Conservation (phyloP, 2,113 vertebrate species). For the Formicarius rufipectus region DNA sequence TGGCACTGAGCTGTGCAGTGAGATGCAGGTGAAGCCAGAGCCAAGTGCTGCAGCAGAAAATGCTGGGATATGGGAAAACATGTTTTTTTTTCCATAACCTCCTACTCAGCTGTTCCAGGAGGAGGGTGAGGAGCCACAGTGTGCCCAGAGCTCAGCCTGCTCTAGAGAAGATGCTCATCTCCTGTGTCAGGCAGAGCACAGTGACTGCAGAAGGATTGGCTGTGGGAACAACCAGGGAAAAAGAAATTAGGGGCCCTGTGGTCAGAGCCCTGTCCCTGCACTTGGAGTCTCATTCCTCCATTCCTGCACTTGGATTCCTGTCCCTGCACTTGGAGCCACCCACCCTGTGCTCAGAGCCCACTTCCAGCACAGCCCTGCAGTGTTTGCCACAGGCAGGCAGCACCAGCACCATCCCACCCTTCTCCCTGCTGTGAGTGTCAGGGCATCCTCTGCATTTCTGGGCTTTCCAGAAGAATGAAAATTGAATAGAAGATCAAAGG, state of each 20-base stretch:
- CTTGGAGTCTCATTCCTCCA: fast-evolving
- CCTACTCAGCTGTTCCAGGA: neutral
- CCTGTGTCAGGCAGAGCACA: fast-evolving
- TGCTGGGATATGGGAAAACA: neutral
- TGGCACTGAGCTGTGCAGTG: fast-evolving
- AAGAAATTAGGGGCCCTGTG: fast-evolving
- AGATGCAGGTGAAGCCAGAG: neutral
- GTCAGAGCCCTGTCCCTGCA: neutral
- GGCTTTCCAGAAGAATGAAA: conserved; percentile 18
- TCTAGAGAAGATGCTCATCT: neutral
- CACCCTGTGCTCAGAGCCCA: neutral
- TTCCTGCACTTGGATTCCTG: fast-evolving
- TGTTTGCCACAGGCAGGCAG: neutral
- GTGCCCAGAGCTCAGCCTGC: neutral
- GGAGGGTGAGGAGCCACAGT: neutral
- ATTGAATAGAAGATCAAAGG: conserved; percentile 58
- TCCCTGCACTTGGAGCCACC: neutral
- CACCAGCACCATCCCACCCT: neutral
- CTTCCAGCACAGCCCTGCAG: fast-evolving
- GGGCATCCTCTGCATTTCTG: neutral
- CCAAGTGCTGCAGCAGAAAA: neutral
- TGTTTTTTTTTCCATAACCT: neutral
- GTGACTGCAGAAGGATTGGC: neutral
- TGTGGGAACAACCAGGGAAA: neutral
- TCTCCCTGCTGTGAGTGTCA: neutral